Conservation (phyloP, 1,140 invertebrate species). For the Scaptomyza pallida region DNA sequence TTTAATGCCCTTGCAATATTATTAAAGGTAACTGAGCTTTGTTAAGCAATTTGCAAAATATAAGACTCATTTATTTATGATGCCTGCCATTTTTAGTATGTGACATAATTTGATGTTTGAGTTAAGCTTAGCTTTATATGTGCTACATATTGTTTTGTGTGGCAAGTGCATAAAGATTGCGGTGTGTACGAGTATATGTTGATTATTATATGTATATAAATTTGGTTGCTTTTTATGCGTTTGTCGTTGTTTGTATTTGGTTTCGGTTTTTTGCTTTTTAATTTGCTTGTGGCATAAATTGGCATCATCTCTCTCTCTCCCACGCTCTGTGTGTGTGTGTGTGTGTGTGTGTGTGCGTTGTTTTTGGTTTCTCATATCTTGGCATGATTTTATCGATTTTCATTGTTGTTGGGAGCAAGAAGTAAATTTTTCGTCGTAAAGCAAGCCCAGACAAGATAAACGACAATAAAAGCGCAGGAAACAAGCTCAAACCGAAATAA, state of each 20-base stretch:
- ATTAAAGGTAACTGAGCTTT: neutral
- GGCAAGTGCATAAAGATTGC: conserved; percentile 5
- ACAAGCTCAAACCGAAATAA: conserved; percentile 32
- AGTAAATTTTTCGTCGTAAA: conserved; percentile 22
- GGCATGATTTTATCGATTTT: conserved; percentile 50
- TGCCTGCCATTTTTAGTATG: neutral
- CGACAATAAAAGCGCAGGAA: conserved; percentile 46
- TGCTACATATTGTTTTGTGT: neutral
- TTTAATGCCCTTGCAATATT: conserved; percentile 4
- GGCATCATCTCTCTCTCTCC: conserved; percentile 23
- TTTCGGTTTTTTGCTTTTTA: conserved; percentile 31
- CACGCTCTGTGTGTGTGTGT: conserved; percentile 19
- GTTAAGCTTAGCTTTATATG: neutral
- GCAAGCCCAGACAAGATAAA: conserved; percentile 37
- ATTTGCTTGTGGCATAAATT: conserved; percentile 53
- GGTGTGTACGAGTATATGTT: neutral
- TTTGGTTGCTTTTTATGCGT: conserved; percentile 1
- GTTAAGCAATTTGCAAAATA: neutral
- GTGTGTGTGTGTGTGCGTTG: neutral
- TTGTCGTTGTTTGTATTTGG: conserved; percentile 10
- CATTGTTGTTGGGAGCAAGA: conserved; percentile 18
- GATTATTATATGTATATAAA: neutral
- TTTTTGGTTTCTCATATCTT: conserved; percentile 17
- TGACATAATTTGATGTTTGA: neutral
- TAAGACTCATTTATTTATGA: neutral